These are phyloP conservation scores for Patiria pectinifera DNA, from an alignment of 53 echinoderm and acorn worm genomes.

Conservation along the genomic window DNA sequence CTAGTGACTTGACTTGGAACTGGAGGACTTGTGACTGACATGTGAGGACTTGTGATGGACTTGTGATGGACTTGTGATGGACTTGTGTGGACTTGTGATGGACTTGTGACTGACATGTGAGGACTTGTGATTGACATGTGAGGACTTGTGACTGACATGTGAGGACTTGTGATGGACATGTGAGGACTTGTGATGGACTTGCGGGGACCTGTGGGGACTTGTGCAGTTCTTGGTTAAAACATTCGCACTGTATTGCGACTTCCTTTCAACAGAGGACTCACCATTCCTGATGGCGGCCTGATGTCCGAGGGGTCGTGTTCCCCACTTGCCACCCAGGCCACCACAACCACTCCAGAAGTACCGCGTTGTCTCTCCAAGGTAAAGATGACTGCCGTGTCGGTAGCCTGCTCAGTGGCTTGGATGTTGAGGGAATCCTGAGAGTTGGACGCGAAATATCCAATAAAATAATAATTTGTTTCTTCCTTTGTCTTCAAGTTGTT, in stretches of 20 bases:
- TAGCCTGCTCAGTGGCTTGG: constrained; percentile 74
- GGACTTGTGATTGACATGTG: neutral
- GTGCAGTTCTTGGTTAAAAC: neutral
- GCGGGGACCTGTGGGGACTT: no score
- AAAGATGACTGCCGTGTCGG: constrained; percentile 80
- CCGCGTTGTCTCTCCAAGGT: constrained; percentile 86
- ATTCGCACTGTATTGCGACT: neutral
- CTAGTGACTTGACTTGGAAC: no score
- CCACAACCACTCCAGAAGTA: constrained; percentile 87
- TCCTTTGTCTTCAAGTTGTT: no score
- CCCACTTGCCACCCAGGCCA: constrained; percentile 88
- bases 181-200: no score
- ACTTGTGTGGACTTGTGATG: neutral
- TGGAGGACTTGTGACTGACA: no score
- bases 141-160: no score
- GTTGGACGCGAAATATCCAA: neutral
- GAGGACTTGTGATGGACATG: no score
- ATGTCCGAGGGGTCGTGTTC: constrained; percentile 79
- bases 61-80: no score
- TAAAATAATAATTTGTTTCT: neutral
- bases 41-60: no score
- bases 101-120: no score
- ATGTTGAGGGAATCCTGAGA: constrained; percentile 47
- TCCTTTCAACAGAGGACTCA: constrained; percentile 4
- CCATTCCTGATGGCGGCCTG: constrained; percentile 86